Conservation (phyloP, 2,888 invertebrate species). For the Deladenus siricidicola region DNA sequence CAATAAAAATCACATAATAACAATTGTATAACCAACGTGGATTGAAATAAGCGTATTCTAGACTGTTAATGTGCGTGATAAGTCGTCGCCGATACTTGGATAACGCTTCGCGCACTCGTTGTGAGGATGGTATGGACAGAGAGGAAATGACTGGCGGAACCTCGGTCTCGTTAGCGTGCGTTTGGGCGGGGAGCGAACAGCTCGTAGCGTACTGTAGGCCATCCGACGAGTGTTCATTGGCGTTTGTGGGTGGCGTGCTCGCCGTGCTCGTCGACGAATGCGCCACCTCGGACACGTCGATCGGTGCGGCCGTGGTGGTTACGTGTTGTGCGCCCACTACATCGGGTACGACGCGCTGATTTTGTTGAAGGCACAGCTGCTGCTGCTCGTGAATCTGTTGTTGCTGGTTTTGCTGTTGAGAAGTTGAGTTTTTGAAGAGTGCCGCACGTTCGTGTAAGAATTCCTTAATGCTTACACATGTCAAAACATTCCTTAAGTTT, state of each 20-base stretch:
- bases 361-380: not conserved
- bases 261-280: not conserved
- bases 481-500: no score
- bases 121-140: not conserved
- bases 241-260: no score
- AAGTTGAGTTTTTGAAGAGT: no score
- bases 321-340: not conserved
- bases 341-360: constrained; percentile 19
- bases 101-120: constrained; percentile 8
- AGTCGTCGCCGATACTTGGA: constrained; percentile 9
- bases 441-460: no score
- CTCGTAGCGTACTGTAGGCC: no score
- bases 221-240: no score
- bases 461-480: no score
- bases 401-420: no score
- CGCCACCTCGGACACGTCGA: not conserved
- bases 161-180: no score
- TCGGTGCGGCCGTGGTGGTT: not conserved
- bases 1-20: no score
- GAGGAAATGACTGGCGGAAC: not conserved
- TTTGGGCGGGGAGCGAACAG: no score
- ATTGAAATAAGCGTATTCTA: constrained; percentile 67
- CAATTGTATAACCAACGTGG: no score
- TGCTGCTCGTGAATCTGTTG: constrained; percentile 67
- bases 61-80: constrained; percentile 4